Conservation (phyloP, 2,888 invertebrate genomes). For the Neria commutata region DNA sequence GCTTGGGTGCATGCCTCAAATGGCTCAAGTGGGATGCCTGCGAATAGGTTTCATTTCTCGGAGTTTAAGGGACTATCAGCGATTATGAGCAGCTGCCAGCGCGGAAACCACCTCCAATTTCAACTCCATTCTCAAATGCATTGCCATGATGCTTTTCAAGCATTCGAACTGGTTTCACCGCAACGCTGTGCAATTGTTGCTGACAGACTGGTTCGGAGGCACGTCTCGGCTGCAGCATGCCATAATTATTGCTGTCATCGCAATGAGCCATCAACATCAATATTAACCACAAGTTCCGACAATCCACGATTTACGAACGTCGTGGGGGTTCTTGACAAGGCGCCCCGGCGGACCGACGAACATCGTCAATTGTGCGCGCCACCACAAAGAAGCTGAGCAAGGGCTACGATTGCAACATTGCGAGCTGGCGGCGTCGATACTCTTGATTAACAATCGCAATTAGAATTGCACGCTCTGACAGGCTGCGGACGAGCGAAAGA, state of each 20-base stretch:
- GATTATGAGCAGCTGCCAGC: too few relatives aligned
- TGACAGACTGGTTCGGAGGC: too few relatives aligned
- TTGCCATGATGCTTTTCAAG: not conserved
- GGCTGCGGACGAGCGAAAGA: too few relatives aligned
- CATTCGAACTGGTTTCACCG: not conserved
- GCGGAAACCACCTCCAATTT: too few relatives aligned
- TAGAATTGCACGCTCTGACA: conserved; percentile 34
- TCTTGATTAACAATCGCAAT: conserved; percentile 50
- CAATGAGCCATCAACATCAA: conserved; percentile 1
- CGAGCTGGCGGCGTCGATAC: conserved; percentile 12
- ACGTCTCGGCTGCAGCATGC: too few relatives aligned
- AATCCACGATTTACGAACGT: not conserved
- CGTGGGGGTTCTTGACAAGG: not conserved
- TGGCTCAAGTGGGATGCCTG: too few relatives aligned
- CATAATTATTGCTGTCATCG: conserved; percentile 1
- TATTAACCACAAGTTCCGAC: conserved; percentile 1
- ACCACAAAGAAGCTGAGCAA: not conserved
- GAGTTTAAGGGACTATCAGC: too few relatives aligned
- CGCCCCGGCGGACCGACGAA: not conserved
- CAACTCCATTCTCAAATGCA: not conserved
- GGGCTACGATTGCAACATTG: too few relatives aligned
- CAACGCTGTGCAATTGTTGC: not conserved
- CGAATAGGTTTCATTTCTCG: too few relatives aligned
- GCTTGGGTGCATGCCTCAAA: too few relatives aligned
- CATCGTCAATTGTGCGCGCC: not conserved